A percentile compares a stretch with the other conserved stretches of the same genome.
These are phyloP conservation scores for Phyto melanocephala DNA, from an alignment of 2,888 invertebrate genomes.

Conservation along the genomic window DNA sequence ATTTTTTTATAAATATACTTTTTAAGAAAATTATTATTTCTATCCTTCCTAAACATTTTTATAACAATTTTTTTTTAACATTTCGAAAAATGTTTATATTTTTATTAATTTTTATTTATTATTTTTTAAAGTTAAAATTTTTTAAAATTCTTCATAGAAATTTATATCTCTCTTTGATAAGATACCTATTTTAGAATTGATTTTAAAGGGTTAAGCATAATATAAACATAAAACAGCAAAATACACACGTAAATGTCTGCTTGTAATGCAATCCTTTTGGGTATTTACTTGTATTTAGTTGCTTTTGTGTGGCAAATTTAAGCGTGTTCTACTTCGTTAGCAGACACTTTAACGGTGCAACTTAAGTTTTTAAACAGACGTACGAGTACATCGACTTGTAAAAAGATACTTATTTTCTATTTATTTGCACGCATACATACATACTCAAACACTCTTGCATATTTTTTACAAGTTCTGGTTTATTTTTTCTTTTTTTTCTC, in stretches of 20 bases:
- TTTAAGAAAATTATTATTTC: too few species aligned
- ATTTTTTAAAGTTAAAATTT: too few species aligned
- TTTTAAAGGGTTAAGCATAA: slow-evolving; percentile 29
- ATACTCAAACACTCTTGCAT: neutral
- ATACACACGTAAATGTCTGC: slow-evolving; percentile 44
- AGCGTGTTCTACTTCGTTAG: slow-evolving; percentile 70
- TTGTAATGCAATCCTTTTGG: slow-evolving; percentile 59
- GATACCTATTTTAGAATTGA: too few species aligned
- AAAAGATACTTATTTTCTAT: slow-evolving; percentile 12
- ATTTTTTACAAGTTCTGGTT: neutral
- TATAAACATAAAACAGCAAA: slow-evolving; percentile 45
- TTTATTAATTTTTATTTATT: too few species aligned
- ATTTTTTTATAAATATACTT: too few species aligned
- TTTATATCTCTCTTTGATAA: too few species aligned
- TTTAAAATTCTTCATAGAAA: too few species aligned
- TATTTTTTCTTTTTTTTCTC: neutral
- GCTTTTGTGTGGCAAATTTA: slow-evolving; percentile 58
- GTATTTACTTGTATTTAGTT: slow-evolving; percentile 51
- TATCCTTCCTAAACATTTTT: too few species aligned
- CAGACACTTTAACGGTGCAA: slow-evolving; percentile 74
- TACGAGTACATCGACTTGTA: slow-evolving; percentile 32
- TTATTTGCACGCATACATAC: neutral
- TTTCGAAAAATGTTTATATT: too few species aligned
- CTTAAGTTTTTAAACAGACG: slow-evolving; percentile 38
- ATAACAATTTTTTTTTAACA: too few species aligned